phyloP scores from a whole-genome alignment of 2,113 vertebrate species.

The Cottus gobio region DNA sequence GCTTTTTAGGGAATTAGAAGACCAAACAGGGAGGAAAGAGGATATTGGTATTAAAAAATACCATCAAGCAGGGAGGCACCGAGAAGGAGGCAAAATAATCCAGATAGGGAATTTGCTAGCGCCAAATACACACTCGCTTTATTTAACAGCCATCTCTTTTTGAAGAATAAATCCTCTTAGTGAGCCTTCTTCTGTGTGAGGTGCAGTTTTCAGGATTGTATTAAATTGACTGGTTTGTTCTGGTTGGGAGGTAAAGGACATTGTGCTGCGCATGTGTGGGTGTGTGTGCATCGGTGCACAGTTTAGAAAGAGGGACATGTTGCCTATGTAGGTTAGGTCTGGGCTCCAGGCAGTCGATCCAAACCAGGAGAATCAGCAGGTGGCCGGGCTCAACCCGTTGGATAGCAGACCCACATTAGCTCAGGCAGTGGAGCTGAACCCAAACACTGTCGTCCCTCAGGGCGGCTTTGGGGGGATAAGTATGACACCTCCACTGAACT shows the following conservation, averaged over 20 bases:
- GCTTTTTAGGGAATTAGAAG: constrained; percentile 66
- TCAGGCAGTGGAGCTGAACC: constrained; percentile 74
- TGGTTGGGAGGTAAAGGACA: constrained; percentile 64
- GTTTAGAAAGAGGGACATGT: constrained; percentile 55
- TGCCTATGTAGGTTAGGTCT: constrained; percentile 77
- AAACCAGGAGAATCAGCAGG: constrained; percentile 76
- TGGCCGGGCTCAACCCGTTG: constrained; percentile 61
- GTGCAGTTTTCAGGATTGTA: constrained; percentile 76
- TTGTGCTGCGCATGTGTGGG: constrained; percentile 18
- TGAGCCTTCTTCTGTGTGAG: constrained; percentile 69
- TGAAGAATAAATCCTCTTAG: constrained; percentile 81
- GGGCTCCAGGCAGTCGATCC: constrained; percentile 66
- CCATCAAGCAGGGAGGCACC: constrained; percentile 64
- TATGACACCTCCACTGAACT: constrained; percentile 67
- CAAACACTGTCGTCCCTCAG: constrained; percentile 57
- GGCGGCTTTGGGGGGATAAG: constrained; percentile 53
- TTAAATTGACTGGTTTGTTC: constrained; percentile 63
- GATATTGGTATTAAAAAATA: constrained; percentile 73
- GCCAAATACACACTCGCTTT: constrained; percentile 63
- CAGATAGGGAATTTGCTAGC: constrained; percentile 75
- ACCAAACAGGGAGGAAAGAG: constrained; percentile 66
- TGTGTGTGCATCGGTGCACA: constrained; percentile 37
- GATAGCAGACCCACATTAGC: constrained; percentile 77
- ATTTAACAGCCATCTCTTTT: constrained; percentile 70
- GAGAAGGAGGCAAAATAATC: constrained; percentile 73